Evolutionary conservation across 1,140 invertebrate genomes (phyloP).

Genomic region (Globodera rostochiensis): DNA sequence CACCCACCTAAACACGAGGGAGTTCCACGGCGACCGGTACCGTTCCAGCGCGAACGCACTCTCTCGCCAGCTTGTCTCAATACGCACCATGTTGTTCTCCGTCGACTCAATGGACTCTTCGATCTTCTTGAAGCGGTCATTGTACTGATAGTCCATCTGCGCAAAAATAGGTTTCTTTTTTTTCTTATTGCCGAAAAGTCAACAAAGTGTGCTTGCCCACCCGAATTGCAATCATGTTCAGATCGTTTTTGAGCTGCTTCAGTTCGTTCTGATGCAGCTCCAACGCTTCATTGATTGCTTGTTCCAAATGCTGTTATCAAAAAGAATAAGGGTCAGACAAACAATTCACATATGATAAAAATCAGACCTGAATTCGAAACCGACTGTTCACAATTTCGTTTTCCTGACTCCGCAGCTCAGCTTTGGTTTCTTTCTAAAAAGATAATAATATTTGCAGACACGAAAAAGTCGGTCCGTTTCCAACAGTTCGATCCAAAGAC

Average conservation of each 20-base stretch:
- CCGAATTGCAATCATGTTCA: conserved; percentile 47
- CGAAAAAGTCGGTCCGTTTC: too few species aligned
- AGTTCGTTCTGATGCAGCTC: conserved; percentile 55
- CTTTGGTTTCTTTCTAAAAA: conserved; percentile 48
- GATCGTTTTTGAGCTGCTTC: conserved; percentile 53
- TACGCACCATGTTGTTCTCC: conserved; percentile 51
- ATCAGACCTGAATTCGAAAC: conserved; percentile 50
- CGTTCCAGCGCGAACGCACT: conserved; percentile 19
- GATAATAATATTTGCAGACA: not conserved
- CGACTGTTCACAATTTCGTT: conserved; percentile 43
- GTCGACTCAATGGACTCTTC: conserved; percentile 45
- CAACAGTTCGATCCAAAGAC: not conserved
- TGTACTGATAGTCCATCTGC: conserved; percentile 55
- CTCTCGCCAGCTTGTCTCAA: conserved; percentile 53
- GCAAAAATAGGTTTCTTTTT: not conserved
- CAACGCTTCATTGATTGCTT: conserved; percentile 55
- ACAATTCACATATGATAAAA: not conserved
- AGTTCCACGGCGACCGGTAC: conserved; percentile 41
- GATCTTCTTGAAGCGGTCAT: conserved; percentile 56
- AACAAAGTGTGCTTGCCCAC: not conserved
- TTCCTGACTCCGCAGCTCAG: conserved; percentile 41
- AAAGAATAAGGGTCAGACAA: conserved; percentile 14
- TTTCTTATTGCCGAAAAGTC: too few species aligned
- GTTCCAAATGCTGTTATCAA: conserved; percentile 50
- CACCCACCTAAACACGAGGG: conserved; percentile 27